Evolutionary conservation across 2,797 vertebrate species (phyloP).

Genomic region (Sciurus vulgaris): DNA sequence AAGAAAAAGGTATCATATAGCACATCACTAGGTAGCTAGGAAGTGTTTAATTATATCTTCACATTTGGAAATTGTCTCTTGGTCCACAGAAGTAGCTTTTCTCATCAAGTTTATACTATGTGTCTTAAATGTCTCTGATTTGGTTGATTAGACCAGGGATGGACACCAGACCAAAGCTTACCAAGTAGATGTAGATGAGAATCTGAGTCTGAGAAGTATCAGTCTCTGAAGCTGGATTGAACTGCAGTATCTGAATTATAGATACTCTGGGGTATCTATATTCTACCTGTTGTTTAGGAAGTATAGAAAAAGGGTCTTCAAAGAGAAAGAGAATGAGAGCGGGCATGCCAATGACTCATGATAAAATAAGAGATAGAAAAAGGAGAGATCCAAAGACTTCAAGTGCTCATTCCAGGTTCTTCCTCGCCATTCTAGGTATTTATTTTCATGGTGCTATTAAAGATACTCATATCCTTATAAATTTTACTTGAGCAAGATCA

Average conservation of each 20-base stretch:
- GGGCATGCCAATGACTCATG: background rate
- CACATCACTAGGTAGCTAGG: background rate
- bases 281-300: background rate
- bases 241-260: background rate
- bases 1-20: background rate
- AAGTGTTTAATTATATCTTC: background rate
- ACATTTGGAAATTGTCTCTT: background rate
- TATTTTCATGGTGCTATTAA: background rate
- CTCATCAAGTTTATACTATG: background rate
- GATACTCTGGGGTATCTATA: background rate
- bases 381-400: background rate
- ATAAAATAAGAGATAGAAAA: background rate
- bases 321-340: background rate
- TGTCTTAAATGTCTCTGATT: background rate
- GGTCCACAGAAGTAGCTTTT: background rate
- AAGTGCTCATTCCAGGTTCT: background rate
- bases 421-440: background rate
- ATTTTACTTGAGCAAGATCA: slow-evolving; percentile 53
- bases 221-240: background rate
- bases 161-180: background rate
- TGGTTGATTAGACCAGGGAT: background rate
- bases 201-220: background rate
- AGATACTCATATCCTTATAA: background rate
- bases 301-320: background rate
- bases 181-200: background rate